Evolutionary conservation across 2,888 invertebrate species (phyloP), one percentile per base, ranked within the genome.

Genomic region (Troides aeacus): DNA sequence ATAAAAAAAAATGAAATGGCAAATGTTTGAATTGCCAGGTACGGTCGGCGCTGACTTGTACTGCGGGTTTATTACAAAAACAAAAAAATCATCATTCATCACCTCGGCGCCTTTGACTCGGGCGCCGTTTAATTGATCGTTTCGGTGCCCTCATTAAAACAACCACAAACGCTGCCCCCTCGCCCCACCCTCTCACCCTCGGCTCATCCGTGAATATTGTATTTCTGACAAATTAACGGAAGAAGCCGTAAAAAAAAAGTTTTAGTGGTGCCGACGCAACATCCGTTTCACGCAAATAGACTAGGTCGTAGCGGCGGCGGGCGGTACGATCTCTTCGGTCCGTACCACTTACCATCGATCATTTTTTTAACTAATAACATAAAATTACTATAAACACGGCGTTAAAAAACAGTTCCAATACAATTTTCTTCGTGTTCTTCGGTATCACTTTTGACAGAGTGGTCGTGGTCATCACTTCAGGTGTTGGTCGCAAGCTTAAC

Each of bases 111-210:
- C 77, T 83, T 81, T 79, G 81, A 81, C 73, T 24, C 69, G 80
- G 89, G 90, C 90, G 90, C 90, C 92, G 79, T 74, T 81, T 91
- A 92, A 90, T 90, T 90, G 86, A 88, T 91, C 89, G 89, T 85
- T 86, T 80, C 77, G 76, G 80, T 75, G 76, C 74, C 76, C 83
- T 88, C 85, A 87, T 90, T 90, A 88, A 84, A 86, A 81, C 84
- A 84, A 86, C 85, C 83, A 77, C 79, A 42, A 64, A 63, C 71
- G 74, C 79, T 81, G 12, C 15, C 4, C 46, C 12, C 15, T 15
- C 46, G 12, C 46, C 4, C 46, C 15, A 12, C 46, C 15, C 15
- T 15, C 7, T 15, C 46, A 56, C 84, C 83, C 79, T 79, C 84
- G 80, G 80, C 84, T 80, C 80, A 81, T 82, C 82, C 79, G 86